Evolutionary conservation across 1,140 invertebrate species (phyloP).

Genomic region (Drosophila burlai): DNA sequence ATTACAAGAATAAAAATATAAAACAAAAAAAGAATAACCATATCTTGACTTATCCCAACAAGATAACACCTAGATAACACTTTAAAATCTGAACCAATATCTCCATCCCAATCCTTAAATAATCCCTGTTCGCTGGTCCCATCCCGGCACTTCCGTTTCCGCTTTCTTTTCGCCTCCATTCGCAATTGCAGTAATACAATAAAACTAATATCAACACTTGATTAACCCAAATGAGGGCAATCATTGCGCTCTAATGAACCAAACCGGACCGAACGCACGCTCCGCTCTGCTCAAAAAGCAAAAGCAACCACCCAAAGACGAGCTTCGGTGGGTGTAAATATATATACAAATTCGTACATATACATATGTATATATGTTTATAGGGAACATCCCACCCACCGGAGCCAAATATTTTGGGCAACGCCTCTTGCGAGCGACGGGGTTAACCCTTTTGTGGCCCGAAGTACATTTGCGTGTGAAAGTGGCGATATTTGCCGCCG

Average conservation of each 20-base stretch:
- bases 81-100: conserved; percentile 3
- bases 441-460: conserved; percentile 62
- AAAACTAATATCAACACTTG: conserved; percentile 77
- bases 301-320: conserved; percentile 11
- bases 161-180: conserved; percentile 24
- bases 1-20: too few species aligned
- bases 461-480: conserved; percentile 78
- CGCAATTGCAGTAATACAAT: conserved; percentile 57
- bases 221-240: conserved; percentile 81
- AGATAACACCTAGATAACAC: background rate
- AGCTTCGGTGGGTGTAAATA: conserved; percentile 4
- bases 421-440: conserved; percentile 51
- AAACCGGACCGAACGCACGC: conserved; percentile 70
- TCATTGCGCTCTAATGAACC: conserved; percentile 80
- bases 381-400: conserved; percentile 36
- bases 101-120: background rate
- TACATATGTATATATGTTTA: conserved; percentile 1
- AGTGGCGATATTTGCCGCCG: conserved; percentile 70
- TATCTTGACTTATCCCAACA: background rate
- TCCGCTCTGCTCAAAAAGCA: conserved; percentile 23
- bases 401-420: conserved; percentile 75
- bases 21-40: too few species aligned
- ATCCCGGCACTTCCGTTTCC: conserved; percentile 19
- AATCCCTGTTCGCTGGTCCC: conserved; percentile 1
- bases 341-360: background rate